Conservation (phyloP, 2,888 invertebrate genomes). For the Nasonia oneida region DNA sequence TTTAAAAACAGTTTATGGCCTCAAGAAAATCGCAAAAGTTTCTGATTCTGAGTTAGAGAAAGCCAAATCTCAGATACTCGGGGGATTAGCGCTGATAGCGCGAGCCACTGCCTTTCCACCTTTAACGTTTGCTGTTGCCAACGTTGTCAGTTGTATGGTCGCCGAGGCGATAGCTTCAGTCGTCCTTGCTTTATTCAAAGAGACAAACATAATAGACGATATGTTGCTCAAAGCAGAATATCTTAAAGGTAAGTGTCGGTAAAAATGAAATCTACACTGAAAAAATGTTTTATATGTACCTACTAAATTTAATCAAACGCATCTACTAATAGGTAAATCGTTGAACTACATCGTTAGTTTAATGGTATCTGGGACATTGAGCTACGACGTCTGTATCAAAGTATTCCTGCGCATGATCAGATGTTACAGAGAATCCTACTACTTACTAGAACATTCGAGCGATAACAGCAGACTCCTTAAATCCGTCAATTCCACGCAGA, state of each 20-base stretch:
- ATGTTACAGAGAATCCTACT: constrained; percentile 57
- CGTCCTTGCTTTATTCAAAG: constrained; percentile 53
- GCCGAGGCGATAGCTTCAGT: constrained; percentile 51
- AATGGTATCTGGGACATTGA: constrained; percentile 47
- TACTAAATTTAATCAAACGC: background rate
- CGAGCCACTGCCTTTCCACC: constrained; percentile 58
- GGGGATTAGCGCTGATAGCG: constrained; percentile 39
- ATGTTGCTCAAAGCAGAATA: constrained; percentile 53
- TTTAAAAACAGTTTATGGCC: constrained; percentile 46
- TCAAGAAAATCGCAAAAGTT: constrained; percentile 44
- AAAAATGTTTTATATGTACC: too few species aligned
- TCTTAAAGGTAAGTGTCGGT: constrained; percentile 48
- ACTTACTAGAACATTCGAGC: constrained; percentile 53
- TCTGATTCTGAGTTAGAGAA: constrained; percentile 29
- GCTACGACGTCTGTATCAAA: constrained; percentile 47
- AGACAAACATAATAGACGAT: constrained; percentile 55
- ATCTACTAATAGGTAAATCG: constrained; percentile 44
- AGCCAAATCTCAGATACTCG: constrained; percentile 51
- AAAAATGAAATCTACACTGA: background rate
- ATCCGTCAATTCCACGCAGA: constrained; percentile 55
- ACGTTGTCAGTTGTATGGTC: constrained; percentile 52
- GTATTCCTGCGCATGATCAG: constrained; percentile 58
- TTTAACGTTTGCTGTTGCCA: constrained; percentile 53
- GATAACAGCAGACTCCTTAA: constrained; percentile 51
- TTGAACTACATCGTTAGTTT: constrained; percentile 57